Percentiles rank a stretch among this genome's conserved stretches.
Evolutionary conservation across 1,140 invertebrate genomes (phyloP).

Genomic region (Apis florea): DNA sequence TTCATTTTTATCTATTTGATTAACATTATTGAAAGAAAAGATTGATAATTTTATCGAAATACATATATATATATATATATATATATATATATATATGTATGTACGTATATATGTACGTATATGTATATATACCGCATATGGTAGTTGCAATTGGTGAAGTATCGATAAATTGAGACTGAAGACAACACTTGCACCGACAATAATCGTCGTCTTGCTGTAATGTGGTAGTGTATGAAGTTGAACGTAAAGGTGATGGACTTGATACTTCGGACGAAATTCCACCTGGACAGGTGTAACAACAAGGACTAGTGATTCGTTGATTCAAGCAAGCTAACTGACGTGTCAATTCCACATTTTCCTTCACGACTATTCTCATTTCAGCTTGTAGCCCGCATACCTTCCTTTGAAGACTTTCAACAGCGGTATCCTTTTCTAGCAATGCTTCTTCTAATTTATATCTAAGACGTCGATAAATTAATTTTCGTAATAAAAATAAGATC

Average conservation of each 20-base stretch:
- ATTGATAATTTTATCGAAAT: neutral
- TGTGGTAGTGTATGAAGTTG: slow-evolving; percentile 20
- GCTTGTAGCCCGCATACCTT: slow-evolving; percentile 78
- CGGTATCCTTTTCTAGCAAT: slow-evolving; percentile 78
- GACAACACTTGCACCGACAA: slow-evolving; percentile 54
- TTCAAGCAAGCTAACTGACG: slow-evolving; percentile 63
- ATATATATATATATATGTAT: no score
- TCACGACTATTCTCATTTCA: slow-evolving; percentile 75
- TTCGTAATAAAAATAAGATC: slow-evolving; percentile 11
- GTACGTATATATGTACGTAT: no score
- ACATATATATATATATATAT: no score
- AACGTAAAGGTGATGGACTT: slow-evolving; percentile 27
- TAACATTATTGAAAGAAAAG: neutral
- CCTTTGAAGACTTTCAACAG: slow-evolving; percentile 77
- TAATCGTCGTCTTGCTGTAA: slow-evolving; percentile 45
- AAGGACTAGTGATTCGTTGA: slow-evolving; percentile 57
- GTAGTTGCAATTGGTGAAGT: slow-evolving; percentile 26
- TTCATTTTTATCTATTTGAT: neutral
- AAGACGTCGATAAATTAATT: neutral
- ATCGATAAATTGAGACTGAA: slow-evolving; percentile 30
- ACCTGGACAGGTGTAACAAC: slow-evolving; percentile 52
- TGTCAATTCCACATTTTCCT: slow-evolving; percentile 72
- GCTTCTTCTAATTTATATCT: slow-evolving; percentile 82
- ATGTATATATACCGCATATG: slow-evolving; percentile 33
- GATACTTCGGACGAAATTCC: slow-evolving; percentile 22